These are phyloP conservation scores for Tipula lateralis DNA, from an alignment of 2,888 invertebrate genomes.

Conservation along the genomic window DNA sequence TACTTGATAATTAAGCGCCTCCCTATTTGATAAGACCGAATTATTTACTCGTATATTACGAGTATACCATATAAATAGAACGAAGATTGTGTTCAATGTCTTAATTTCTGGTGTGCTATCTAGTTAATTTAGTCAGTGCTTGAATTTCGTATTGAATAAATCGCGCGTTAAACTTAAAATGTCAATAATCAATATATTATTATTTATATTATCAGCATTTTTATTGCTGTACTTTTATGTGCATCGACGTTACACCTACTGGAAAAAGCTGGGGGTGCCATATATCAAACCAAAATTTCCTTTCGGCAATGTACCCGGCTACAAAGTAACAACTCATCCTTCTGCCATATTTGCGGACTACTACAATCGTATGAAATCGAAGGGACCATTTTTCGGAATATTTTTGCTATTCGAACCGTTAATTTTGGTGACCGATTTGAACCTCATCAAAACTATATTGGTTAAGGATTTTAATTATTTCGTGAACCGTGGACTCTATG, in stretches of 20 bases:
- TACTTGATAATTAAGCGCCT: no score
- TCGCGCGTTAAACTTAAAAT: background rate
- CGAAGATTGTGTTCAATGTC: no score
- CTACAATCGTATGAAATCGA: slow-evolving; percentile 40
- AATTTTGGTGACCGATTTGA: slow-evolving; percentile 58
- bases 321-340: background rate
- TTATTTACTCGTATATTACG: no score
- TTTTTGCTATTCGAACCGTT: slow-evolving; percentile 59
- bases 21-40: no score
- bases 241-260: slow-evolving; percentile 32
- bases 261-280: slow-evolving; percentile 33
- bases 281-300: slow-evolving; percentile 34
- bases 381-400: slow-evolving; percentile 52
- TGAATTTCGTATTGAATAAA: background rate
- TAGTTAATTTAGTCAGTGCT: background rate
- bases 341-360: slow-evolving; percentile 32
- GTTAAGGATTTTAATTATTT: slow-evolving; percentile 61
- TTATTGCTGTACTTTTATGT: background rate
- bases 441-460: slow-evolving; percentile 57
- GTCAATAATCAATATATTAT: background rate
- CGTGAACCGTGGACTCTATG: slow-evolving; percentile 60
- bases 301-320: slow-evolving; percentile 33
- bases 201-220: background rate
- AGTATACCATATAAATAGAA: no score
- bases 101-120: no score